Evolutionary conservation across 35 echinoderm and acorn worm species (phyloP), one percentile per base, ranked within the genome.

Genomic region (Heliocidaris erythrogramma): DNA sequence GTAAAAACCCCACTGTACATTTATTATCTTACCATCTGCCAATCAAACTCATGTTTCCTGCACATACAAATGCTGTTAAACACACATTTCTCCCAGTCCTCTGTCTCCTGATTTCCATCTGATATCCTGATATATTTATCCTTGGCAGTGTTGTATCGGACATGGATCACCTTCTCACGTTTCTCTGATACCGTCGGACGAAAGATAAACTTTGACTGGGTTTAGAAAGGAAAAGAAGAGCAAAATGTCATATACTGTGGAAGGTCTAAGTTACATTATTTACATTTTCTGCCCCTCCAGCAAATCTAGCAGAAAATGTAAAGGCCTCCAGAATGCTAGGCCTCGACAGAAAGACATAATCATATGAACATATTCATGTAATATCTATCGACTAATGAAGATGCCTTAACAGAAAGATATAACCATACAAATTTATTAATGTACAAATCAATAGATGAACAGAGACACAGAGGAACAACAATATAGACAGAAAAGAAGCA

Each of bases 1-100:
- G 3, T 42, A 42, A 13, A 4, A 11, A 30, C 32, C 17, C 48
- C 31, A 42, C 6, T 13, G 27, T 86, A 30, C 4, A 7, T 24
- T 88, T n/a, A 42, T 42, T 16, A 31, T 86, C 88, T 94, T 96
- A 99, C 98, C 98, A 96, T 99, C 7, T 97, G 92, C 98, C 98
- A 99, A 85, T 99, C 98, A 96, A 94, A 95, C 49, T 99, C 98
- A 49, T 99, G 94, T 85, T 99, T 99, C 84, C 95, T 94, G 48
- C 85, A 90, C 24, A 99, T 95, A 92, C 97, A 96, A 0, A 65
- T 61, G 48, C 93, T 95, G 21, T 29, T 61, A n/a, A 92, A 95
- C 31, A 97, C 85, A 12, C 95, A 95, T 47, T 84, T 96, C 86
- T 96, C 92, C 95, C 97, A 99, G 50, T 96, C 95, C 60, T 96